Evolutionary conservation across 1,140 invertebrate genomes (phyloP), one percentile per base, ranked within the genome.

Genomic region (Hermetia illucens): DNA sequence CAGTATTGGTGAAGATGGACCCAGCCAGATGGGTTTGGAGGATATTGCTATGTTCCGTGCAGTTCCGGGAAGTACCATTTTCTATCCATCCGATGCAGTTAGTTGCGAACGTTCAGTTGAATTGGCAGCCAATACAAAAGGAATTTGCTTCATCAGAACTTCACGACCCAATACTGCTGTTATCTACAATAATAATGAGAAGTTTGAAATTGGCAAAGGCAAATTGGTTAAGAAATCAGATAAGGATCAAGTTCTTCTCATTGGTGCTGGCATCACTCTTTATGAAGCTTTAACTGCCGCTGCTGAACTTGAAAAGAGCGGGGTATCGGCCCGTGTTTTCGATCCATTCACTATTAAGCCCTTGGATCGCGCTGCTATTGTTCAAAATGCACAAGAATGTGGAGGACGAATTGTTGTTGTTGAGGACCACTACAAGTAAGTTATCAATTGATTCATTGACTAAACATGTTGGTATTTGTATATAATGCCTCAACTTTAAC

Each of bases 1-100:
- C 19, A 94, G 89, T 47, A 88, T 88, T 55, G 90, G 91, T 34
- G 92, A 96, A 63, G 94, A 98, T 69, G 95, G 95, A 4, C 94
- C 95, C n/a, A 94, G 88, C 34, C 95, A 99, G 68, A 99, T 99
- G 96, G 96, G 88, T 30, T 66, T 99, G 1, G 96, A 99, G 68
- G 96, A 99, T 64, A 63, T 99, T 25, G 87, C 91, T 1, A 76
- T 98, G 73, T 99, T 99, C 74, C 74, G 95, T 36, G 61, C 81
- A 9, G 77, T 99, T 45, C 92, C 94, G 24, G 81, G 82, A 30
- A 76, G 82, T 40, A 96, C 92, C 3, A 80, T 98, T 0, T 97
- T 98, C 65, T 99, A 99, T 61, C 96, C 96, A 12, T 75, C 75
- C 43, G 95, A 99, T 66, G 96, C 92, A 3, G 93, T 98, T 6